A percentile compares a stretch with the other conserved stretches of the same genome.
These are phyloP conservation scores for Nemotelus nigrinus DNA, from an alignment of 2,888 invertebrate genomes.

Conservation along the genomic window DNA sequence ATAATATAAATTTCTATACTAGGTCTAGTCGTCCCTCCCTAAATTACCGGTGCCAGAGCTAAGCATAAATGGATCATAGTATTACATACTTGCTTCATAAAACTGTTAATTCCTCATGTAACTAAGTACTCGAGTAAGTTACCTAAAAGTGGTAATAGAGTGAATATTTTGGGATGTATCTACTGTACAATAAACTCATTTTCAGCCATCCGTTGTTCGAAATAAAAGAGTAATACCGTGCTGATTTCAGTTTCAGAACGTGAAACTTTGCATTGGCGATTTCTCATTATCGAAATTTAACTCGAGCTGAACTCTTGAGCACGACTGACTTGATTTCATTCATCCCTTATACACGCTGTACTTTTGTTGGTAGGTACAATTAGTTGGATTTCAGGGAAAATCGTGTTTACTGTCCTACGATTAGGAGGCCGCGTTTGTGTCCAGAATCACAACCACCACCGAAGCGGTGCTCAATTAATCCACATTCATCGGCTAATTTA, in stretches of 20 bases:
- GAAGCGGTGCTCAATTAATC: conserved; percentile 27
- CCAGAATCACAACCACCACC: background rate
- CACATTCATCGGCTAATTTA: conserved; percentile 40
- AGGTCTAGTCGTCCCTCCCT: too few species aligned
- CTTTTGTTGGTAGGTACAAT: background rate
- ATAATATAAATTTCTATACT: too few species aligned
- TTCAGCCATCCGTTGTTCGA: too few species aligned
- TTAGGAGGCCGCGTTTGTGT: background rate
- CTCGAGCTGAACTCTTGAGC: conserved; percentile 34
- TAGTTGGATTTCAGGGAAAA: conserved; percentile 1
- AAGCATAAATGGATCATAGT: too few species aligned
- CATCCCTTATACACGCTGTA: background rate
- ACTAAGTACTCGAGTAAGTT: too few species aligned
- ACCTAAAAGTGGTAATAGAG: too few species aligned
- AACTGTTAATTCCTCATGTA: too few species aligned
- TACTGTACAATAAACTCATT: too few species aligned
- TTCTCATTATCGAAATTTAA: conserved; percentile 24
- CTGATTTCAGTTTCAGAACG: conserved; percentile 8
- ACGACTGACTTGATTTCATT: conserved; percentile 36
- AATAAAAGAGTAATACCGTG: conserved; percentile 19
- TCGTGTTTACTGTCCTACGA: background rate
- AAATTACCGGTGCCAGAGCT: too few species aligned
- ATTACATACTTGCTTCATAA: too few species aligned
- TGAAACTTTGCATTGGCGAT: conserved; percentile 15
- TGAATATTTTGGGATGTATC: too few species aligned